Evolutionary conservation across 2,888 invertebrate species (phyloP), one percentile per base, ranked within the genome.

Genomic region (Thymelicus acteon): DNA sequence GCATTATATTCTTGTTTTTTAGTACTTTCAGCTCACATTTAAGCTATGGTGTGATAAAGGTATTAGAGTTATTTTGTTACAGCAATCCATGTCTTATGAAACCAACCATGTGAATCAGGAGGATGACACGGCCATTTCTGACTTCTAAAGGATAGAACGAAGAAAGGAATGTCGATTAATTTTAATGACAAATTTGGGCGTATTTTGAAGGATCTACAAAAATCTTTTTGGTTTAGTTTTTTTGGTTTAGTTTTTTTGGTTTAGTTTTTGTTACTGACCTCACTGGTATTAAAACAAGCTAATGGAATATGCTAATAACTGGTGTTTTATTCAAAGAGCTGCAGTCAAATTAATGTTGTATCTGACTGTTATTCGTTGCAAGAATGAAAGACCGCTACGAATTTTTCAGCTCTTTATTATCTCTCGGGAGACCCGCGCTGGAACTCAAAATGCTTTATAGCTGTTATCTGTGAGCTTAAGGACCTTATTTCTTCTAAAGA

Each of bases 381-480:
- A 57, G 57, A 54, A 57, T 12, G 44, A 58, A 49, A 62, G 47
- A 58, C 39, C 63, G 54, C 19, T 57, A 62, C 68, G 68, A 58
- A 48, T 69, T 63, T 49, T 69, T 63, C 69, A 69, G 47, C 69
- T 69, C 69, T 58, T 69, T 69, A 69, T 69, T 69, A 69, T 63
- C 69, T 69, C 63, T 48, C 62, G 13, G 37, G 69, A 63, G 69
- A 63, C 69, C n/a, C 63, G 57, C 39, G 24, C 63, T 63, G 62
- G 39, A 37, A 63, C 63, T 63, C 69, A 69, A 69, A 69, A 63
- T 69, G 69, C 69, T 69, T 69, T 69, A 69, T 63, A 63, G 63
- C 63, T 63, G 69, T 69, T 69, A 69, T 69, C 69, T 69, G 69
- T 47, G 24, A 58, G 48, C 63, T 58, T 63, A 63, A 63, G 52